Base-by-base conservation (phyloP, 2,797 vertebrate species). In the Catharus ustulatus region DNA sequence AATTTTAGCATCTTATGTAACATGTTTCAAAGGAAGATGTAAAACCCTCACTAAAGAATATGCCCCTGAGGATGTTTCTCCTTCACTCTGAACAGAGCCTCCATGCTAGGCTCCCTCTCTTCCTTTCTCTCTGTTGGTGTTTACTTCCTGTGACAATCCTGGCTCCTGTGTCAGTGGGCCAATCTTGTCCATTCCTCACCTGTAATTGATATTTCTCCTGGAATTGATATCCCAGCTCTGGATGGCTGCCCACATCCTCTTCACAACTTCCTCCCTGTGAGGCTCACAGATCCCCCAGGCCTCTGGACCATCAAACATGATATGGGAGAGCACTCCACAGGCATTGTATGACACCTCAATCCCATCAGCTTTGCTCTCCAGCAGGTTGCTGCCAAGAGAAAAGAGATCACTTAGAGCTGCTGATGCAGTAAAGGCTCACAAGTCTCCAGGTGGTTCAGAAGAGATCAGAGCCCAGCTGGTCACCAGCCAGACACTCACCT, bases 301-400 rank as follows among this genome's bases (percentile, higher is more conserved):
- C 24, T 98, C 98, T 0, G 98, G 98, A 27, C 99, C 99, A 15
- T 99, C 99, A 8, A 99, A 99, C 99, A 99, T 99, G 97, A 99
- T 99, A 98, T 99, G 99, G 15, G 99, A 99, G 16, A 99, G 98
- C 54, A 99, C 99, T 1, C 99, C 99, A 1, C 99, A 99, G 5
- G 99, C 99, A 0, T 99, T 99, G 93, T 99, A 99, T 0, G 99
- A 99, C 22, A 99, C 99, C 96, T 99, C 99, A 15, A 99, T 99
- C 40, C 99, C 99, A 2, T 99, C 99, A 0, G 99, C 99, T 96
- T 99, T 99, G 91, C 99, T 99, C 97, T 99, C 99, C 96, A 99
- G 97, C 88, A 99, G 97, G 87, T 99, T 98, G 97, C 99, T 99
- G 97, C 57, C 57, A 59, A 67, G 19, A 49, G 4, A 94, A 30